A percentile compares a stretch with the other conserved stretches of the same genome.
Conservation (phyloP, 1,140 invertebrate genomes). For the Latrodectus geometricus region DNA sequence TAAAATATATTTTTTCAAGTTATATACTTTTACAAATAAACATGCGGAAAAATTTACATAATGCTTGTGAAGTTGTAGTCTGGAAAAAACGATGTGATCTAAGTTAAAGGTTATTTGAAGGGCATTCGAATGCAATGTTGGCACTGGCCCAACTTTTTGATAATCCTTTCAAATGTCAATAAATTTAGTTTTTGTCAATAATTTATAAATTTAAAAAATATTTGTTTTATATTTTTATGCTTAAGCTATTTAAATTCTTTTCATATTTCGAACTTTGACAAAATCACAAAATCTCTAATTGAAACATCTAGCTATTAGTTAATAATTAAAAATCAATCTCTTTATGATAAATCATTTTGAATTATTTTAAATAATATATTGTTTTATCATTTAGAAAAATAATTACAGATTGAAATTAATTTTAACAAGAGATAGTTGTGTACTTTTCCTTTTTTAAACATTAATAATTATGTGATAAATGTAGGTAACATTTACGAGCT, state of each 20-base stretch:
- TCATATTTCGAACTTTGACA: background rate
- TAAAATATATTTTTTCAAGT: background rate
- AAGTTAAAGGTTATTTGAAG: conserved; percentile 37
- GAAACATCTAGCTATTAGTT: background rate
- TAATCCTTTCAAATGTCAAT: background rate
- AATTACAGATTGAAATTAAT: no score
- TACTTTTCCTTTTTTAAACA: no score
- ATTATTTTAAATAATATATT: no score
- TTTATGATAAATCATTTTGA: no score
- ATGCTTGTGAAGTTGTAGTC: background rate
- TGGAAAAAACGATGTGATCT: background rate
- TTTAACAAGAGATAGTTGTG: no score
- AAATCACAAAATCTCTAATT: background rate
- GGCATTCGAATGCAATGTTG: background rate
- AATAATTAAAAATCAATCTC: no score
- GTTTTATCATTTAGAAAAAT: no score
- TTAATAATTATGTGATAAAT: no score
- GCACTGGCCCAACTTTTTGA: background rate
- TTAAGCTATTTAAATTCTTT: background rate
- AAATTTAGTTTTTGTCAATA: background rate
- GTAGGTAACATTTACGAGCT: no score
- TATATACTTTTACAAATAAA: background rate
- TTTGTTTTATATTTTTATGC: background rate
- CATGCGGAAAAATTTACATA: background rate
- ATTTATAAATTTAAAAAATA: background rate